A percentile compares a stretch with the other conserved stretches of the same genome.
Conservation (phyloP, 2,888 invertebrate species). For the Cryptus armator region DNA sequence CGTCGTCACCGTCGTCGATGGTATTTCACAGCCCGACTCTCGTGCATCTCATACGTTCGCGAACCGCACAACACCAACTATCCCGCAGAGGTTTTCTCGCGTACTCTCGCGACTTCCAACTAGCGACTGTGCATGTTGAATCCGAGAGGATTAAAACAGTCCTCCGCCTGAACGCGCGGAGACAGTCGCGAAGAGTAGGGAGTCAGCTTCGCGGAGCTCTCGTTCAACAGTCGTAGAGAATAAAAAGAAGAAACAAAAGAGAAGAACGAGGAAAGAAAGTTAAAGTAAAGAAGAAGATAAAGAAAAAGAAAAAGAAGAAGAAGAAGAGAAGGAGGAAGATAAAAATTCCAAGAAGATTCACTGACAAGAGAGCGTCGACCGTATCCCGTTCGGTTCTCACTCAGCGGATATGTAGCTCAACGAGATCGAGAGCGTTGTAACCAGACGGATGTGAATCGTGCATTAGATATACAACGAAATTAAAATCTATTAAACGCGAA, state of each 20-base stretch:
- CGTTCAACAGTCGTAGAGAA: neutral
- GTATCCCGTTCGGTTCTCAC: neutral
- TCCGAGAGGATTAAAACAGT: slow-evolving; percentile 10
- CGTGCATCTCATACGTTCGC: slow-evolving; percentile 57
- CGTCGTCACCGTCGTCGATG: slow-evolving; percentile 9
- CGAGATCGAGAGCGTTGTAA: slow-evolving; percentile 22
- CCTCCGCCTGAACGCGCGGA: slow-evolving; percentile 6
- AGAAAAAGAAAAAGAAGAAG: slow-evolving; percentile 3
- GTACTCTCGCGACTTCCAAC: slow-evolving; percentile 30
- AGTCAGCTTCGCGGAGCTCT: neutral
- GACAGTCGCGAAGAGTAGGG: slow-evolving; percentile 14
- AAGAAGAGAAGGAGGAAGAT: neutral
- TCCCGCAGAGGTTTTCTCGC: slow-evolving; percentile 17
- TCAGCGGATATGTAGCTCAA: slow-evolving; percentile 13
- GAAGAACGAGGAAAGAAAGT: slow-evolving; percentile 12
- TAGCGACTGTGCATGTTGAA: slow-evolving; percentile 40
- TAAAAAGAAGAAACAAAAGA: slow-evolving; percentile 6
- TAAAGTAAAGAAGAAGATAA: neutral
- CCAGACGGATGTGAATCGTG: slow-evolving; percentile 1
- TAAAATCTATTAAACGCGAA: neutral
- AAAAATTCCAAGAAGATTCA: slow-evolving; percentile 1
- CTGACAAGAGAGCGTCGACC: neutral
- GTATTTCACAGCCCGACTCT: slow-evolving; percentile 37
- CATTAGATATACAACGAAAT: slow-evolving; percentile 1
- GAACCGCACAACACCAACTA: slow-evolving; percentile 36